Evolutionary conservation across 2,113 vertebrate species (phyloP).

Genomic region (Hemicordylus capensis): DNA sequence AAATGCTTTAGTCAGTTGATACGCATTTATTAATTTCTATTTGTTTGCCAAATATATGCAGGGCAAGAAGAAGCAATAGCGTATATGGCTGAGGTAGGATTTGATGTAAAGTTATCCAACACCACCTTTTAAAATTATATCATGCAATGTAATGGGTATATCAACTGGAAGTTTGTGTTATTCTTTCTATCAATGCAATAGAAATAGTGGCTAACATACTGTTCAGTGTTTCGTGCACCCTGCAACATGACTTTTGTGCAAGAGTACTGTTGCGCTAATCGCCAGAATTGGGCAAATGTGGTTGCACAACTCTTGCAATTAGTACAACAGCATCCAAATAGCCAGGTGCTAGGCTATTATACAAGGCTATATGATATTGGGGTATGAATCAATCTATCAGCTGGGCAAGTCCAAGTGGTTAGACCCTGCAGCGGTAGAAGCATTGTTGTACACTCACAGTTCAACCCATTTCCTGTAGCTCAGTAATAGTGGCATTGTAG

Average conservation of each 20-base stretch:
- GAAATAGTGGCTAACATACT: not conserved
- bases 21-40: too few species aligned
- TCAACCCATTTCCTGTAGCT: not conserved
- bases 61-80: not conserved
- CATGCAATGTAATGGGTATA: not conserved
- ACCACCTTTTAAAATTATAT: not conserved
- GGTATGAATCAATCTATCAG: too few species aligned
- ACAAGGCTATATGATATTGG: not conserved
- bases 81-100: not conserved
- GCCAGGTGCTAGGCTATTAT: not conserved
- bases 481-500: not conserved
- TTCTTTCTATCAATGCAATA: not conserved
- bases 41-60: too few species aligned
- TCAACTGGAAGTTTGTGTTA: not conserved
- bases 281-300: not conserved
- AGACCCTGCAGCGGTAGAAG: not conserved
- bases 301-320: not conserved
- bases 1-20: too few species aligned
- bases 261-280: not conserved
- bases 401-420: not conserved
- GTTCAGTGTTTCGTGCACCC: not conserved
- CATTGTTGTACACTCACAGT: not conserved
- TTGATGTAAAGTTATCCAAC: not conserved
- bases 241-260: not conserved
- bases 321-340: too few species aligned